phyloP scores from a whole-genome alignment of 1,140 invertebrate genomes.

The Pogonognathellus flavescens region DNA sequence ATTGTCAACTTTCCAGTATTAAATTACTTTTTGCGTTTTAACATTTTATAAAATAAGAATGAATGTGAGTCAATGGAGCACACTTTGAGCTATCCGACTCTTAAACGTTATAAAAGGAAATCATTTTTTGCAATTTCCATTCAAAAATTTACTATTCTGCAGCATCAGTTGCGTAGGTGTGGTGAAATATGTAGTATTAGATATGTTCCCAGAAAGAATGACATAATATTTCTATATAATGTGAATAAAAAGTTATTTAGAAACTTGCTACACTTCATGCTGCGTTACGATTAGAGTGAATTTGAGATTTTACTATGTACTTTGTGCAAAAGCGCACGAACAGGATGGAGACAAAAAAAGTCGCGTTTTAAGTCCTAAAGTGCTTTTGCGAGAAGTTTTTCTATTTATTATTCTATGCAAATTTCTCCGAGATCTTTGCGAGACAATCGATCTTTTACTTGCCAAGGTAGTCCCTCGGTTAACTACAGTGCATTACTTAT shows the following conservation, averaged over 20 bases:
- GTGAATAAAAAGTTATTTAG: not conserved
- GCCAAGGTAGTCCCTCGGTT: not conserved
- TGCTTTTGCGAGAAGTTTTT: conserved; percentile 14
- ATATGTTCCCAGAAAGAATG: no score
- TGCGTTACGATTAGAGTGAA: not conserved
- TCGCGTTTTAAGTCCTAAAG: not conserved
- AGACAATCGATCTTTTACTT: conserved; percentile 25
- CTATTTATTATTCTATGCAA: conserved; percentile 49
- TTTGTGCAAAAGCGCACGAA: not conserved
- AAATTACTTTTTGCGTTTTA: no score
- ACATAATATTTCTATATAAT: not conserved
- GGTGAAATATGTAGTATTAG: no score
- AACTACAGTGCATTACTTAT: not conserved
- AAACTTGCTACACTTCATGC: no score
- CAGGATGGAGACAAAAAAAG: not conserved
- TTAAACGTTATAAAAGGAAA: no score
- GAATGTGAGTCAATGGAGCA: no score
- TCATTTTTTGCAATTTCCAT: no score
- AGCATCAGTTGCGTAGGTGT: no score
- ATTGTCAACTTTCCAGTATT: no score
- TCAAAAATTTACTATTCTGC: no score
- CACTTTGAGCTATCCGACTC: no score
- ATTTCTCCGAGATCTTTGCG: conserved; percentile 1
- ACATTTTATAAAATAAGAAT: no score
- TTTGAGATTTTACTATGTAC: not conserved